Evolutionary conservation across 2,797 vertebrate genomes (phyloP), one percentile per base, ranked within the genome.

Genomic region (Sebastes glaucus): DNA sequence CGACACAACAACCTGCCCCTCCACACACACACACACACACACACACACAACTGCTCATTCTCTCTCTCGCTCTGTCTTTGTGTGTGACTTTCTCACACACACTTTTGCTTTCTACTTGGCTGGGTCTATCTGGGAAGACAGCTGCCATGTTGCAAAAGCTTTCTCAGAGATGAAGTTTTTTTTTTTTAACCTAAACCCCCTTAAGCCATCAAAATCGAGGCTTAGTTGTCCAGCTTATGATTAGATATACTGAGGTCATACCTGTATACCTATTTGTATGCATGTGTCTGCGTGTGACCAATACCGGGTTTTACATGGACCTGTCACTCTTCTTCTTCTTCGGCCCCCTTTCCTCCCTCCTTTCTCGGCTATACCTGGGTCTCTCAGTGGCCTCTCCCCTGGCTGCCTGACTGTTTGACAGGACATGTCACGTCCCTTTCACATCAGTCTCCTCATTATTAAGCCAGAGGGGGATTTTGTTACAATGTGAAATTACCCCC

Each of bases 111-210:
- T 85, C 80, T 84, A 78, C 89, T 90, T 86, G 87, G 80, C 84
- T 86, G 82, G 59, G 74, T 88, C 82, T 87, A 89, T 91, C 57
- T 23, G 81, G 79, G 86, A 91, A 88, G 89, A 92, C 89, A 91
- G 90, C 89, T 92, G 86, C 86, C 87, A 87, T 91, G 81, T 87
- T 87, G 80, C 76, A 89, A 89, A 90, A 91, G 90, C 89, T 91
- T 90, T 92, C 82, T 87, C 74, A 61, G 85, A 88, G 82, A 93
- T 88, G 83, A 87, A 71, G 70, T 77, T 64, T 11, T 69, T n/a
- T 55, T 76, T 61, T 71, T n/a, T 55, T 27, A 79, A 33, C 38
- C 75, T 60, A 72, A 85, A 83, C 56, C 30, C 52, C 76, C 62
- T 55, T 53, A 87, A 84, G 77, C 73, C 87, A 85, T 88, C 66